Evolutionary conservation across 2,113 vertebrate genomes (phyloP).

Genomic region (Tragelaphus buxtoni): DNA sequence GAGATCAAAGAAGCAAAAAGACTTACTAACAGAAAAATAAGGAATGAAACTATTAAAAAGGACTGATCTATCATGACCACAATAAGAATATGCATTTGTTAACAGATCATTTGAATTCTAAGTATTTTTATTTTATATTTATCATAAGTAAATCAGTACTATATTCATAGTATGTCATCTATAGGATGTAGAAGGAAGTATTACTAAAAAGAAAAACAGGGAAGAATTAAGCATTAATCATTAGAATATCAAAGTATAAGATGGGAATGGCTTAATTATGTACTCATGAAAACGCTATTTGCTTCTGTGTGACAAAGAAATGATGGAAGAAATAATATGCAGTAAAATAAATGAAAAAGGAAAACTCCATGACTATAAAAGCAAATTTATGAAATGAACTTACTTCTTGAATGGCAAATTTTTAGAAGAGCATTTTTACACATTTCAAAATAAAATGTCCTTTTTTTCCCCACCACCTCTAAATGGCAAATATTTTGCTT

Average conservation of each 20-base stretch:
- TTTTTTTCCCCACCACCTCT: not conserved
- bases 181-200: not conserved
- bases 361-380: not conserved
- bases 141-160: not conserved
- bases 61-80: not conserved
- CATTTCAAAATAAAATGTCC: not conserved
- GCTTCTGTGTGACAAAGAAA: not conserved
- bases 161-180: not conserved
- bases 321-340: not conserved
- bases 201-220: not conserved
- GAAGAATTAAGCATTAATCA: not conserved
- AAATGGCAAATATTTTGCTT: not conserved
- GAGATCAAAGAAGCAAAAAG: not conserved
- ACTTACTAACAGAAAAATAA: not conserved
- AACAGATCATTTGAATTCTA: not conserved
- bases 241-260: not conserved
- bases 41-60: not conserved
- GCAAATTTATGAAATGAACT: not conserved
- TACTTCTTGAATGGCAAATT: not conserved
- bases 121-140: not conserved
- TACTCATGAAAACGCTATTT: not conserved
- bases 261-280: not conserved
- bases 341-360: not conserved
- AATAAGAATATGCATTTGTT: not conserved
- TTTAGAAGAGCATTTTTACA: not conserved